Evolutionary conservation across 2,113 vertebrate genomes (phyloP).

Genomic region (Nyctibius bracteatus): DNA sequence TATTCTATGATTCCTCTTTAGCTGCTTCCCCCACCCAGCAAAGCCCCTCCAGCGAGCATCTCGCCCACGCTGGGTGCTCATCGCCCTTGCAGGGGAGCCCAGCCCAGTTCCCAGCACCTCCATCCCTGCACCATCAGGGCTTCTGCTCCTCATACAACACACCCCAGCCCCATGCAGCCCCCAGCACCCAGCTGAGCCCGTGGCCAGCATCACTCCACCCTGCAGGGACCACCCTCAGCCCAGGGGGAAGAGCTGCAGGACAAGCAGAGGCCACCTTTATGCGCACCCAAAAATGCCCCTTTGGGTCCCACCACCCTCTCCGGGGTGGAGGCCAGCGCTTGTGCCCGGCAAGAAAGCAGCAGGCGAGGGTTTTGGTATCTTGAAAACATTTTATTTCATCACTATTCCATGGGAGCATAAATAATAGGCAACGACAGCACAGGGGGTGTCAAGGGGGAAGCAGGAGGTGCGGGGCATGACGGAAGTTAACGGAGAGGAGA

Average conservation of each 20-base stretch:
- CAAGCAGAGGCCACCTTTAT: too few species aligned
- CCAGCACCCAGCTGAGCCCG: not conserved
- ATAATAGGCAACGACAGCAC: slow-evolving; percentile 65
- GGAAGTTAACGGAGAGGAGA: not conserved
- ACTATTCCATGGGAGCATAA: slow-evolving; percentile 72
- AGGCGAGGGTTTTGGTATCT: not conserved
- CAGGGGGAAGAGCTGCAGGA: not conserved
- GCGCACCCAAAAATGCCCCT: accelerated
- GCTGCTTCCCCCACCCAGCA: not conserved
- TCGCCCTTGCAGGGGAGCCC: not conserved
- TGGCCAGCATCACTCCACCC: accelerated
- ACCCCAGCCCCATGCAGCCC: not conserved
- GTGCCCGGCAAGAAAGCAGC: too few species aligned
- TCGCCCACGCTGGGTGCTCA: too few species aligned
- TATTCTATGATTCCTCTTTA: not conserved
- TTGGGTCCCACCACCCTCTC: not conserved
- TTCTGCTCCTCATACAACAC: accelerated
- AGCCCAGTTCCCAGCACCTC: not conserved
- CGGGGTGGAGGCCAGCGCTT: accelerated
- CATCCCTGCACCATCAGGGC: not conserved
- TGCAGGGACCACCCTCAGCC: too few species aligned
- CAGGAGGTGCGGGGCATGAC: not conserved
- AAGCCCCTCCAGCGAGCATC: not conserved
- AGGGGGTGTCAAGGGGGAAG: not conserved
- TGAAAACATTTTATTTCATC: slow-evolving; percentile 75